Evolutionary conservation across 2,888 invertebrate genomes (phyloP), one percentile per base, ranked within the genome.

Genomic region (Sesia apiformis): DNA sequence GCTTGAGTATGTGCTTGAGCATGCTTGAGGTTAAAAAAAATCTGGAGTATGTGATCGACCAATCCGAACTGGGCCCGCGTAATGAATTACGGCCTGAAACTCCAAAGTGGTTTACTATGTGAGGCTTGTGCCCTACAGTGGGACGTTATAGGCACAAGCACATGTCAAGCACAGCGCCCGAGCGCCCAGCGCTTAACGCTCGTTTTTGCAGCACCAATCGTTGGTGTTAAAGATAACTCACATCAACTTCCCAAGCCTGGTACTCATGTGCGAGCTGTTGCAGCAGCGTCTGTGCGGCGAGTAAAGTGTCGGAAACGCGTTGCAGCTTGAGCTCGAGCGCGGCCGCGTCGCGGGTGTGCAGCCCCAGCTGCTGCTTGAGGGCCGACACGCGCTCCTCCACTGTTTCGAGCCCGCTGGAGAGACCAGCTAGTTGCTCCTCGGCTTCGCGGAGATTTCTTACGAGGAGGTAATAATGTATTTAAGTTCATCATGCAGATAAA

Each of bases 281-380:
- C 3, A 99, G 95, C 38, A 99, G 88, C 0, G 92, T 92, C 74
- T 94, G 95, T 0, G 96, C 96, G 23, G 95, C 93, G 8, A 86
- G 81, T 40, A 99, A 92, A 0, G 96, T 96, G 61, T 93, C 92
- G 60, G 94, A 92, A 1, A 96, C 95, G 65, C 92, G 93, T 53
- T 93, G 93, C 40, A 98, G 87, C 63, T 93, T 93, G 54, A 97
- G 92, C 78, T 98, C 97, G 46, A 98, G 91, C 66, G 96, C 94
- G 3, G 98, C 98, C 0, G 98, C 99, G 79, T 98, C 98, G 65
- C 96, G 95, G 1, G 98, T 97, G 74, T 96, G 95, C 42, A 92
- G 93, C 53, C 98, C 95, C 4, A 97, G 6, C 72, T 95, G 94
- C 54, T 91, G 91, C 65, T 96, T 94, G 43, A 97, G 81, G 57